A percentile compares a stretch with the other conserved stretches of the same genome.
Conservation (phyloP, 2,113 vertebrate genomes). For the Piaya cayana region DNA sequence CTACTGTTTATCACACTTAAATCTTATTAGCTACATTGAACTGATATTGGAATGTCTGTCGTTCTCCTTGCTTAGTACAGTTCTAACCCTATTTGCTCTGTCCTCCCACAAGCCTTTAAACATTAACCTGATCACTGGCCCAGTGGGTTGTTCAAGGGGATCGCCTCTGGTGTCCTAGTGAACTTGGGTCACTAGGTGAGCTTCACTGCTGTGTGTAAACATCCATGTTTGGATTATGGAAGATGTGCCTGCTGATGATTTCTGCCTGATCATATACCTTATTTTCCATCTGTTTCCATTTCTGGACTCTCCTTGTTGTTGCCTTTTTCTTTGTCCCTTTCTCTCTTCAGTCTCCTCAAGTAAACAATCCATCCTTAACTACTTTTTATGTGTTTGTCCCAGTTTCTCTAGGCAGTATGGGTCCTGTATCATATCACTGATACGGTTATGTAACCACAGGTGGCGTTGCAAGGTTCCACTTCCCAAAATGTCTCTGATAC, state of each 20-base stretch:
- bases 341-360: not conserved
- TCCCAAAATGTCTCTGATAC: not conserved
- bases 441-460: rapidly evolving
- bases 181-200: not conserved
- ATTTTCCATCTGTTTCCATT: not conserved
- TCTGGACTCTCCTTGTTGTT: not conserved
- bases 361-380: not conserved
- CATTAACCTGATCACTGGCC: not conserved
- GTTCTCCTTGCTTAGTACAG: not conserved
- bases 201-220: not conserved
- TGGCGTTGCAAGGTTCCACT: not conserved
- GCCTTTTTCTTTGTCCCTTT: not conserved
- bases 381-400: not conserved
- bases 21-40: not conserved
- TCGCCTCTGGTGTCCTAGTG: not conserved
- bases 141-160: not conserved
- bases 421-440: not conserved
- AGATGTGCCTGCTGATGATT: not conserved
- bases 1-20: not conserved
- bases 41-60: not conserved
- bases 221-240: not conserved
- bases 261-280: not conserved
- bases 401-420: not conserved
- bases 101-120: not conserved
- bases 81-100: not conserved